Conservation (phyloP, 53 echinoderm and acorn worm genomes). For the Hippasteria phrygiana region DNA sequence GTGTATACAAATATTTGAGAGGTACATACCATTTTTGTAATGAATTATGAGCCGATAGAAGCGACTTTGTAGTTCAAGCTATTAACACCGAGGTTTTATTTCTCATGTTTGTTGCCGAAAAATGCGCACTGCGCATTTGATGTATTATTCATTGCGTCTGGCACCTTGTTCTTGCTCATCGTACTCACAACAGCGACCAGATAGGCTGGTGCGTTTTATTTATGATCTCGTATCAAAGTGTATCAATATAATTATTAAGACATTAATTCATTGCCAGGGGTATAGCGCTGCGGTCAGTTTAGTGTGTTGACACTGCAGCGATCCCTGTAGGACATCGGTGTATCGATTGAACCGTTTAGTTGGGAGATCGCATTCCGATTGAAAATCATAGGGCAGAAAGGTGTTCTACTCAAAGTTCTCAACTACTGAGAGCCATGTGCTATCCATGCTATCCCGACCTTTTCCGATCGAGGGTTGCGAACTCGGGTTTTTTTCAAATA, state of each 20-base stretch:
- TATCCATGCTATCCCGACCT: too few relatives aligned
- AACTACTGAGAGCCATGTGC: too few relatives aligned
- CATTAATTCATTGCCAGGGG: neutral
- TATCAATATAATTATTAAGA: slow-evolving; percentile 10
- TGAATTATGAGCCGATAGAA: neutral
- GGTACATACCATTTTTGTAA: neutral
- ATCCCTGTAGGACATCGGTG: too few relatives aligned
- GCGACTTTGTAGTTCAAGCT: too few relatives aligned
- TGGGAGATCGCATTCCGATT: too few relatives aligned
- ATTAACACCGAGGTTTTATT: too few relatives aligned
- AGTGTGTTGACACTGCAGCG: too few relatives aligned
- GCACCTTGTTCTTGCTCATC: neutral
- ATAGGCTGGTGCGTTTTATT: neutral
- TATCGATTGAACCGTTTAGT: too few relatives aligned
- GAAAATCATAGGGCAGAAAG: too few relatives aligned
- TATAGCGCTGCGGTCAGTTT: neutral
- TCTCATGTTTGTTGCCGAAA: neutral
- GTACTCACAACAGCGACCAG: neutral
- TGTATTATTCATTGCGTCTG: slow-evolving; percentile 46
- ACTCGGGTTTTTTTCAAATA: too few relatives aligned
- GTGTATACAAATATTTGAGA: neutral
- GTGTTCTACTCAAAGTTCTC: too few relatives aligned
- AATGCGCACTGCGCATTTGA: slow-evolving; percentile 47
- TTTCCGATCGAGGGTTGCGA: too few relatives aligned
- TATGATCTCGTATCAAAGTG: neutral